These are phyloP conservation scores for Zosterops pallidus DNA, from an alignment of 2,113 vertebrate species.

Conservation along the genomic window DNA sequence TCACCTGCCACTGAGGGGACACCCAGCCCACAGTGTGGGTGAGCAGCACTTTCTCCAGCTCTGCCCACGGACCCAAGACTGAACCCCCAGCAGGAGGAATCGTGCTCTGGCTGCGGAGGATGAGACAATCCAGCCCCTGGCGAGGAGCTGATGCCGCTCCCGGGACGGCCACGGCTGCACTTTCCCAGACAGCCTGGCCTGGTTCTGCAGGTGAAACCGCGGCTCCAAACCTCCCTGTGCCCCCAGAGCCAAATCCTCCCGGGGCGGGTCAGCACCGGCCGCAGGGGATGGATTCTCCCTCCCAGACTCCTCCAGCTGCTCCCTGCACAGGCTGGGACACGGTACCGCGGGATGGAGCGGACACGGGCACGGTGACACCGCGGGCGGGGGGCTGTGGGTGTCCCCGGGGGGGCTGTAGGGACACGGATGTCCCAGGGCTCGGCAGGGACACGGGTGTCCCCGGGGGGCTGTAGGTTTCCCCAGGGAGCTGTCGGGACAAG, in stretches of 20 bases:
- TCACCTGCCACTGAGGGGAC: not conserved
- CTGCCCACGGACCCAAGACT: not conserved
- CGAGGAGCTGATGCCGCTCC: not conserved
- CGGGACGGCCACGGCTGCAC: rapidly evolving
- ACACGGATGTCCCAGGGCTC: too few relatives aligned
- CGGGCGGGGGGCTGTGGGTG: too few relatives aligned
- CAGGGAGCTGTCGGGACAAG: too few relatives aligned
- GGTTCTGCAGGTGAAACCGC: not conserved
- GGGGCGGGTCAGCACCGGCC: not conserved
- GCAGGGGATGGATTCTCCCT: not conserved
- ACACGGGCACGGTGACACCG: not conserved
- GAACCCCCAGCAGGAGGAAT: not conserved
- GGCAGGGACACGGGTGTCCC: too few relatives aligned
- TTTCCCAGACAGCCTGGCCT: not conserved
- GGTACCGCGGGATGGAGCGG: not conserved
- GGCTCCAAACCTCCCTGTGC: not conserved
- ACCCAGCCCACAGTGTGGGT: rapidly evolving
- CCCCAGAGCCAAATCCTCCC: not conserved
- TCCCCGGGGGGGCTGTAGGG: too few relatives aligned
- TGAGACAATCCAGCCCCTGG: not conserved
- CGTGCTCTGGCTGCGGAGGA: not conserved
- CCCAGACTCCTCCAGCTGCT: not conserved
- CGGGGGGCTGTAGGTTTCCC: too few relatives aligned
- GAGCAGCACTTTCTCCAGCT: not conserved
- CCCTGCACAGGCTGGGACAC: not conserved